A percentile compares a stretch with the other conserved stretches of the same genome.
Evolutionary conservation across 1,140 invertebrate species (phyloP).

Genomic region (Akabosia matsudoensis): DNA sequence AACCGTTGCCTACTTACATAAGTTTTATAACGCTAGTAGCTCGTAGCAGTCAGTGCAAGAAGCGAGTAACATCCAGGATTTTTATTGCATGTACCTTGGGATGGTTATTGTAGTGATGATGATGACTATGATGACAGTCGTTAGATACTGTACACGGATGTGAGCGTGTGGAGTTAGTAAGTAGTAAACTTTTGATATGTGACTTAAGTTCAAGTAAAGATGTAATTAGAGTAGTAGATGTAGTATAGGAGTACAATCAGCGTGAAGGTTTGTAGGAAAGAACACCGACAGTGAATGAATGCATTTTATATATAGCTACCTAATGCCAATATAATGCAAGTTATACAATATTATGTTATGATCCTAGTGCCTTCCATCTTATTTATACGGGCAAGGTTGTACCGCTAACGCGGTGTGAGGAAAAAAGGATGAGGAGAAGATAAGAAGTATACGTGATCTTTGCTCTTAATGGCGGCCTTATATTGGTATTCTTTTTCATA

Average conservation of each 20-base stretch:
- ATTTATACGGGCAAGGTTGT: too few species aligned
- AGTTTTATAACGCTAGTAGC: neutral
- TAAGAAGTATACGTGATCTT: conserved; percentile 44
- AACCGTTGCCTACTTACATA: too few species aligned
- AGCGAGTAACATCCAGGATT: conserved; percentile 5
- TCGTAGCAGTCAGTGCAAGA: neutral
- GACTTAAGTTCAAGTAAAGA: neutral
- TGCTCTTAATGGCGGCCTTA: conserved; percentile 45
- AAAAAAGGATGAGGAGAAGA: conserved; percentile 37
- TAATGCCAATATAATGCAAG: neutral
- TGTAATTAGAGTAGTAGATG: too few species aligned
- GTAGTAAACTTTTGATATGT: neutral
- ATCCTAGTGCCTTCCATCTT: neutral
- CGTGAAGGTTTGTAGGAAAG: neutral
- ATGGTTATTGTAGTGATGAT: too few species aligned
- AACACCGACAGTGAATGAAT: conserved; percentile 19
- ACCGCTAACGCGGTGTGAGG: neutral
- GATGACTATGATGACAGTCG: neutral
- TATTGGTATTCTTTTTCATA: conserved; percentile 31
- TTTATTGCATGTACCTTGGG: conserved; percentile 9
- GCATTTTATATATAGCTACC: neutral
- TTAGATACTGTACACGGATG: neutral
- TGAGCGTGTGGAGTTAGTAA: neutral
- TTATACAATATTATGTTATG: neutral
- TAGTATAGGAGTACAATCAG: neutral